A percentile compares a stretch with the other conserved stretches of the same genome.
phyloP scores from a whole-genome alignment of 2,113 vertebrate species.

The Sminthopsis crassicaudata region DNA sequence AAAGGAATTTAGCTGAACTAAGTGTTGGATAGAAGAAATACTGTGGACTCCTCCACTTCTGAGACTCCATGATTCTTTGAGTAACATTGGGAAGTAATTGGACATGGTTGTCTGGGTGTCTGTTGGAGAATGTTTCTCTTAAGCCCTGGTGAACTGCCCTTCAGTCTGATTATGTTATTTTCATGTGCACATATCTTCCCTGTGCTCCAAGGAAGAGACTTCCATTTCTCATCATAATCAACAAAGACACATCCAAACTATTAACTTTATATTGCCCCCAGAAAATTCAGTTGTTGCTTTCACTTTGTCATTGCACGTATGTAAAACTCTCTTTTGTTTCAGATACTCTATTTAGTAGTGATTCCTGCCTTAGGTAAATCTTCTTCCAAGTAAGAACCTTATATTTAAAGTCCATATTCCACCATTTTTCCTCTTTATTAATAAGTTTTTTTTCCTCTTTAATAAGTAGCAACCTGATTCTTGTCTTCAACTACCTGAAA shows the following conservation, averaged over 20 bases:
- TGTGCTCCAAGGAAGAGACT: neutral
- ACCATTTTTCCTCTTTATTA: neutral
- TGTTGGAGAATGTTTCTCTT: neutral
- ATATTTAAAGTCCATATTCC: neutral
- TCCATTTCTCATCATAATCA: neutral
- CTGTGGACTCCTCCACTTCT: no score
- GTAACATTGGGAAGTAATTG: neutral
- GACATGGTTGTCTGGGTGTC: neutral
- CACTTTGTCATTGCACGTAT: neutral
- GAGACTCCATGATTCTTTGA: neutral
- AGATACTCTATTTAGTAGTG: neutral
- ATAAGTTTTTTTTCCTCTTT: no score
- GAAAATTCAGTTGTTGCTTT: neutral
- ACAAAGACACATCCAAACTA: neutral
- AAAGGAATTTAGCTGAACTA: neutral
- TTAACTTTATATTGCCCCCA: neutral
- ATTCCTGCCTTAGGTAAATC: neutral
- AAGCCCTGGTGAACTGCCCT: neutral
- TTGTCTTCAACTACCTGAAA: neutral
- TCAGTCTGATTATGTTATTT: neutral
- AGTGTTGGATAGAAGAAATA: neutral
- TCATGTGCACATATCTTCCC: neutral
- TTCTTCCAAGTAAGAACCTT: neutral
- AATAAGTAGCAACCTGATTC: neutral
- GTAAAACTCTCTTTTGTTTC: neutral